Evolutionary conservation across 2,113 vertebrate genomes (phyloP), one percentile per base, ranked within the genome.

Genomic region (Bagarius yarrelli): DNA sequence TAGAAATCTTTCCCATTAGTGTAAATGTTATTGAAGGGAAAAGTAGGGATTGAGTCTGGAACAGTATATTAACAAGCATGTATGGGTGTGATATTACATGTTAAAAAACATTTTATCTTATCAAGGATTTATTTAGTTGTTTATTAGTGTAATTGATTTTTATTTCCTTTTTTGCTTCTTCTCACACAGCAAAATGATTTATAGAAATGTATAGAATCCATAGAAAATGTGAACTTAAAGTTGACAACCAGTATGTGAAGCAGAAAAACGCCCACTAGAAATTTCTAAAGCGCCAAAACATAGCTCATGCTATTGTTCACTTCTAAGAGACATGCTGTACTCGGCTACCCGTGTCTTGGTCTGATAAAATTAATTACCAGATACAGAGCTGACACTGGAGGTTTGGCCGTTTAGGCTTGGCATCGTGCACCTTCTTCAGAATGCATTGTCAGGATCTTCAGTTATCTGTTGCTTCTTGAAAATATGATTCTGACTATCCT

Each of bases 321-420:
- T 64, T 47, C 84, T 85, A 90, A 90, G 87, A 87, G 90, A 88
- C 84, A 83, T 81, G 86, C 88, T 88, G 88, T 91, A 84, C 83
- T 79, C 86, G 86, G 83, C 87, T 89, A 92, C 89, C 88, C 86
- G 40, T 91, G 89, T 92, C 88, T 87, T 89, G 91, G 90, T 90
- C 87, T 87, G 90, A 91, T 91, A 90, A 91, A 92, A 89, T 88
- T 89, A 91, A 93, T 93, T 92, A 92, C 91, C 91, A 90, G 84
- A 86, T 78, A 85, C 78, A 80, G 85, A 86, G 90, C 90, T 88
- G 89, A 89, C 86, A 87, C 85, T 87, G 47, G 80, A 84, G 86
- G 32, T 80, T 81, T 47, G 75, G 86, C 86, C 74, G 84, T 86
- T 81, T 89, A 85, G 85, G 87, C 84, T 85, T 89, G 86, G 79